phyloP scores from a whole-genome alignment of 2,113 vertebrate genomes.

The Poecile atricapillus region DNA sequence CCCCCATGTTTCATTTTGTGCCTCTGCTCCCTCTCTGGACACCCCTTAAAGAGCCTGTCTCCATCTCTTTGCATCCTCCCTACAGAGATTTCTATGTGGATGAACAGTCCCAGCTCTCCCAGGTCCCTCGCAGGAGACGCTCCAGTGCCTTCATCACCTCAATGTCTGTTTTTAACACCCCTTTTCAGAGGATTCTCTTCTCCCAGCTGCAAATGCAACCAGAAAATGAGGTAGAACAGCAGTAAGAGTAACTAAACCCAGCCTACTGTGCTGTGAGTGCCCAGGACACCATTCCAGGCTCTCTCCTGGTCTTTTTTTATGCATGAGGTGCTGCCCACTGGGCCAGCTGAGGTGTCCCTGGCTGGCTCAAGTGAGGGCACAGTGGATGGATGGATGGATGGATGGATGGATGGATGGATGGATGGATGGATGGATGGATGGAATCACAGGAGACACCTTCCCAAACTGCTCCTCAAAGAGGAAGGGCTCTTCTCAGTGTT shows the following conservation, averaged over 20 bases:
- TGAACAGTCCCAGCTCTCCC: neutral
- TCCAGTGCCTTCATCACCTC: neutral
- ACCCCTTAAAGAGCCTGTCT: neutral
- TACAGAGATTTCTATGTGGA: neutral
- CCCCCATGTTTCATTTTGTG: neutral
- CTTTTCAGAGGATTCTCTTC: neutral
- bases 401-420: neutral
- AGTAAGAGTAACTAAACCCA: neutral
- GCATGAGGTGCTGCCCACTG: neutral
- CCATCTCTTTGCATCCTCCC: neutral
- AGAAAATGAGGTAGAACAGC: slow-evolving; percentile 19
- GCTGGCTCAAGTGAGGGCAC: neutral
- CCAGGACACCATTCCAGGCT: neutral
- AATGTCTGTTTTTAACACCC: neutral
- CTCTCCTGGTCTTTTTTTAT: neutral
- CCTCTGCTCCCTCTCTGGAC: neutral
- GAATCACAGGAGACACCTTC: neutral
- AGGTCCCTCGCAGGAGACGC: neutral
- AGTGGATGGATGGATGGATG: neutral
- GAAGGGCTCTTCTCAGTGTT: neutral
- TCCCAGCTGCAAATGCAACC: neutral
- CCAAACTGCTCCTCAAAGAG: neutral
- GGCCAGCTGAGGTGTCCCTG: neutral
- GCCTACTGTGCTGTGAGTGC: neutral
- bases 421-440: neutral